Evolutionary conservation across 1,140 invertebrate species (phyloP), one percentile per base, ranked within the genome.

Genomic region (Euura lappo): DNA sequence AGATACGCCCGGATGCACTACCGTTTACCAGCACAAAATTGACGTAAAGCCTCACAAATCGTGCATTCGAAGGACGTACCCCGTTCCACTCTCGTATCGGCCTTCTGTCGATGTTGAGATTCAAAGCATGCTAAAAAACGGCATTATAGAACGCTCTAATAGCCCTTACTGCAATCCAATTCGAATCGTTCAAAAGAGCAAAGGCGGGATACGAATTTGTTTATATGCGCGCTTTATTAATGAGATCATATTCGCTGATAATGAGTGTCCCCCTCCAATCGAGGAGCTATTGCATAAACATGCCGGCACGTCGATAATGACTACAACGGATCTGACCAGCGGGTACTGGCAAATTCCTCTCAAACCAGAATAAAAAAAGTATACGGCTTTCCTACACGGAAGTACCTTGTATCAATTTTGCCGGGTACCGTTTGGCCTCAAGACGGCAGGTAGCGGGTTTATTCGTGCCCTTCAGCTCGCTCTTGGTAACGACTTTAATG

Each of bases 291-390:
- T 83, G 45, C 78, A 79, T 71, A 74, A n/a, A 78, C 64, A 64
- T 13, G 10, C 10, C 13, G 60, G 60, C 10, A 13, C 13, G 10
- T 77, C 78, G 11, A 83, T 51, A 68, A 75, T 81, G 13, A 78
- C 77, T 10, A 76, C 78, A 11, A 72, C 83, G 2, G 83, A 85
- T 78, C 73, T 85, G 44, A 78, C 79, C 47, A 74, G 78, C 66
- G 79, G 80, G 1, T 85, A 85, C 71, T 86, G 84, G 75, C 82
- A 85, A 74, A 79, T 84, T 8, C 78, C 80, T 0, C 71, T 84
- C 43, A 67, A 68, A 10, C 42, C 71, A 43, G 73, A 79, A 0
- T 80, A 77, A 66, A 72, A 71, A 8, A 76, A 81, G 43, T 84
- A 80, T 72, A 83, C 82, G 2, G 81, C 79, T 0, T 86, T 84